phyloP scores from a whole-genome alignment of 2,797 vertebrate species.

The Diceros bicornis region DNA sequence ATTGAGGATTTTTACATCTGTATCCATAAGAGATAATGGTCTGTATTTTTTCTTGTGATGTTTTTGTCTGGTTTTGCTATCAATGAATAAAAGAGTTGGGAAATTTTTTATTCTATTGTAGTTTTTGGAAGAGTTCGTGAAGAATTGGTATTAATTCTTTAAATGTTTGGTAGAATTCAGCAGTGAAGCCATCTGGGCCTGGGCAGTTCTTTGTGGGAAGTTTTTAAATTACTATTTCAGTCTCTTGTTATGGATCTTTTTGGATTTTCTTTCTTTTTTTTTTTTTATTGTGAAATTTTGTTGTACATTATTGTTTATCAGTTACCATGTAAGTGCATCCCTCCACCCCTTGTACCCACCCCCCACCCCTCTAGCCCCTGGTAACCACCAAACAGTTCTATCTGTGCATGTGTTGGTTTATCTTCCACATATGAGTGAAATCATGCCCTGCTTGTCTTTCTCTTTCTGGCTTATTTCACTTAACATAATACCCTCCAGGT shows the following conservation, averaged over 20 bases:
- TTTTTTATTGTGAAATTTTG: too few relatives aligned
- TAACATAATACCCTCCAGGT: too few relatives aligned
- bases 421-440: too few relatives aligned
- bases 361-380: too few relatives aligned
- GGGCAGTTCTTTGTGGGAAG: constrained; percentile 6
- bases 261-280: neutral
- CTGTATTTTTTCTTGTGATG: neutral
- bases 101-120: neutral
- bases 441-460: too few relatives aligned
- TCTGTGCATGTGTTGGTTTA: too few relatives aligned
- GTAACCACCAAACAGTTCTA: too few relatives aligned
- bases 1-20: neutral
- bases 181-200: neutral
- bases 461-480: too few relatives aligned
- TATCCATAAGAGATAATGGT: neutral
- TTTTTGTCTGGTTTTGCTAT: constrained; percentile 14
- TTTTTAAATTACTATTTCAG: neutral
- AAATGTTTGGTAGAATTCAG: constrained; percentile 18
- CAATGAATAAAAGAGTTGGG: neutral
- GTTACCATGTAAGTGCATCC: too few relatives aligned
- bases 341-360: too few relatives aligned
- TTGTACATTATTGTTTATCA: too few relatives aligned
- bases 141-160: neutral
- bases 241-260: neutral
- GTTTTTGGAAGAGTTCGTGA: constrained; percentile 28